Conservation (phyloP, 2,797 vertebrate genomes). For the Pantherophis vulpinus region DNA sequence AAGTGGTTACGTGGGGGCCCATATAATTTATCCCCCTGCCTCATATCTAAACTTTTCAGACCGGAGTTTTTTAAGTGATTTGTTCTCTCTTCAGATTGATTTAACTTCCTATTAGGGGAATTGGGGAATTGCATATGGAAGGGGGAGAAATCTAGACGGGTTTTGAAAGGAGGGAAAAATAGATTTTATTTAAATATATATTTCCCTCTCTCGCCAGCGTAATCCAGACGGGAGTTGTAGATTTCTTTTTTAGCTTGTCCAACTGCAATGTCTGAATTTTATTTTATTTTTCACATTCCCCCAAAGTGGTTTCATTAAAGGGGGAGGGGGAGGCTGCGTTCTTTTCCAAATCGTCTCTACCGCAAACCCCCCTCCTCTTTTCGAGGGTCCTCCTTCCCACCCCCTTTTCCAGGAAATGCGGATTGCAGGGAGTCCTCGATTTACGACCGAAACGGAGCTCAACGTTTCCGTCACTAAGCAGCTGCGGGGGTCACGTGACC, state of each 20-base stretch:
- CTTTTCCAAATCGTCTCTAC: slow-evolving; percentile 51
- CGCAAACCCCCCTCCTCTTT: background rate
- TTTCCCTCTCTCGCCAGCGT: background rate
- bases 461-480: too few relatives aligned
- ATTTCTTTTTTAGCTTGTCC: slow-evolving; percentile 58
- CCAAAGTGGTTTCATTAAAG: slow-evolving; percentile 53
- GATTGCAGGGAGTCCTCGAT: background rate
- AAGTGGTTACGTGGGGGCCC: background rate
- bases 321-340: slow-evolving; percentile 40
- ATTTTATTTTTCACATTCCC: slow-evolving; percentile 35
- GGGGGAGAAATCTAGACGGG: slow-evolving; percentile 3
- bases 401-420: background rate
- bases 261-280: slow-evolving; percentile 42
- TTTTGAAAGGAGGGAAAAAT: background rate
- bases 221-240: background rate
- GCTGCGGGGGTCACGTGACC: too few relatives aligned
- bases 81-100: slow-evolving; percentile 61
- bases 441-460: background rate
- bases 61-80: slow-evolving; percentile 45
- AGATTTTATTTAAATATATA: slow-evolving; percentile 37
- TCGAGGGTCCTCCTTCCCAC: background rate
- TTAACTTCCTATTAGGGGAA: slow-evolving; percentile 62
- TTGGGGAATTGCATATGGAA: slow-evolving; percentile 42
- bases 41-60: slow-evolving; percentile 59
- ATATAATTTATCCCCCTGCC: slow-evolving; percentile 35